Evolutionary conservation across 1,140 invertebrate species (phyloP).

Genomic region (Drosophila varians): DNA sequence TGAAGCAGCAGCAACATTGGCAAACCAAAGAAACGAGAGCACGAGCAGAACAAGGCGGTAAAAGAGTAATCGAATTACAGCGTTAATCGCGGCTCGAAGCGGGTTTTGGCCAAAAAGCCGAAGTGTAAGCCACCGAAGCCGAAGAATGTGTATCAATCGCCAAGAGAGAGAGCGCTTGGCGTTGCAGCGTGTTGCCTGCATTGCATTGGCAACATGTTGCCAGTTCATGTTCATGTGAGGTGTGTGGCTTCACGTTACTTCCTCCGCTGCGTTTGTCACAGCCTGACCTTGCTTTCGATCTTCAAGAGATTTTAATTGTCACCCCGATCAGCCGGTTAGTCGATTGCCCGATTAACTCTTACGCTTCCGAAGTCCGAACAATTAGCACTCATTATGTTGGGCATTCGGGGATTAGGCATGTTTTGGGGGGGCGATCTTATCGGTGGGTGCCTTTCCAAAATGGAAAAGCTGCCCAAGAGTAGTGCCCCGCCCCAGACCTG

Average conservation of each 20-base stretch:
- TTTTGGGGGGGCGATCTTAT: slow-evolving; percentile 52
- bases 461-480: slow-evolving; percentile 26
- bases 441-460: slow-evolving; percentile 58
- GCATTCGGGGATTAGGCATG: slow-evolving; percentile 28
- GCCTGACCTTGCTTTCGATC: slow-evolving; percentile 75
- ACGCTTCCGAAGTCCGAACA: slow-evolving; percentile 62
- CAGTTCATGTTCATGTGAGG: not conserved
- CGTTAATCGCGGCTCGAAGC: slow-evolving; percentile 75
- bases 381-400: slow-evolving; percentile 73
- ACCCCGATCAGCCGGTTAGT: too few species aligned
- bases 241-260: not conserved
- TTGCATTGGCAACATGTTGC: slow-evolving; percentile 6
- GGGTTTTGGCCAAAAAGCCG: slow-evolving; percentile 64
- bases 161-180: slow-evolving; percentile 17
- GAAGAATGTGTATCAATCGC: slow-evolving; percentile 58
- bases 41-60: slow-evolving; percentile 71
- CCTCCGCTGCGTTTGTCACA: slow-evolving; percentile 51
- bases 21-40: slow-evolving; percentile 55
- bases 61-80: slow-evolving; percentile 78
- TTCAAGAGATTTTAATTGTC: slow-evolving; percentile 59
- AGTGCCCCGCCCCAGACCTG: slow-evolving; percentile 47
- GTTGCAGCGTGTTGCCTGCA: slow-evolving; percentile 34
- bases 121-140: slow-evolving; percentile 33
- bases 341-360: slow-evolving; percentile 19
- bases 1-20: slow-evolving; percentile 29